Evolutionary conservation across 2,113 vertebrate species (phyloP), one percentile per base, ranked within the genome.

Genomic region (Camelus bactrianus): DNA sequence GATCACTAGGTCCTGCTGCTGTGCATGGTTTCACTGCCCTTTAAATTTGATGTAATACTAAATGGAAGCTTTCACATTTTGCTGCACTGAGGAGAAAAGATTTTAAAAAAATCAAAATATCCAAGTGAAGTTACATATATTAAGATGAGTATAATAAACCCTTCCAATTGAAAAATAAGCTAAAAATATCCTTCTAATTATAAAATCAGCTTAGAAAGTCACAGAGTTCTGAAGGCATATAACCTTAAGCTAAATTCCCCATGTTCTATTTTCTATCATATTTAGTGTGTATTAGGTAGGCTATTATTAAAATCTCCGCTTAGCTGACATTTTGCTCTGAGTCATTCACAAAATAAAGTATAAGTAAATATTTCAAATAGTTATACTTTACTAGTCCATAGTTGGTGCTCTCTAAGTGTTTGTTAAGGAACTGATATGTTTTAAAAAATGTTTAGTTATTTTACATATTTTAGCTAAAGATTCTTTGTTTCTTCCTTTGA

Each of bases 181-280:
- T 97, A 96, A 97, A 97, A 97, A 98, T 95, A 97, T n/a, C 91
- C 80, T 93, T 69, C 87, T 97, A 94, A 96, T 95, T 93, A 97
- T 94, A 80, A 96, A 97, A 87, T 94, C 83, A 30, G 86, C 83
- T 97, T 92, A 70, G 96, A 83, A 89, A 96, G 93, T 94, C 92
- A 72, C 67, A 73, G 96, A 76, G 86, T 95, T 96, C 97, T 94
- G 82, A 96, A 89, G 96, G 81, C 84, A 91, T 52, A 26, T 79
- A 91, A 97, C 92, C 92, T 93, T 82, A 79, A 95, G 58, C 91
- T 79, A 42, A 93, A 70, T 65, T 69, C 65, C 35, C 28, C 81
- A 10, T 13, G 82, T 87, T 96, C 95, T 83, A 54, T 84, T 84
- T 96, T 56, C 50, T 46, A 22, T 92, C 83, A 52, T 62, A 46